A percentile compares a stretch with the other conserved stretches of the same genome.
Conservation (phyloP, 1,140 invertebrate genomes). For the Cyclargus thomasi region DNA sequence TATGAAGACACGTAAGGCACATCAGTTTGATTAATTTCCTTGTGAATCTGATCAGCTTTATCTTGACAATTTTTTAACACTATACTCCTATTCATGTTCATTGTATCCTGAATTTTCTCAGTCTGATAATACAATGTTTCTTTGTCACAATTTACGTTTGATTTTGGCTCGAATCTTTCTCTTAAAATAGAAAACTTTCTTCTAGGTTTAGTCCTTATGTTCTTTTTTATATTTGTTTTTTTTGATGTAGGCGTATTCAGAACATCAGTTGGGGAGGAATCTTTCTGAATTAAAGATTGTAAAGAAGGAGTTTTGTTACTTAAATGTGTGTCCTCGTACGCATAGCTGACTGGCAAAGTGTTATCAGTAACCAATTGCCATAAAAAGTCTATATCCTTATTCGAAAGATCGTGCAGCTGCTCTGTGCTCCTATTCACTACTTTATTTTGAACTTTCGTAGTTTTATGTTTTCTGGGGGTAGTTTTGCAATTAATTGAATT, state of each 20-base stretch:
- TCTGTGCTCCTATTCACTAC: slow-evolving; percentile 47
- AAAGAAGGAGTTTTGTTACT: slow-evolving; percentile 64
- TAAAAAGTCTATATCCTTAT: slow-evolving; percentile 71
- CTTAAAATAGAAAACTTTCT: slow-evolving; percentile 78
- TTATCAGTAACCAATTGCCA: slow-evolving; percentile 68
- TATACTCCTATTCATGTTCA: slow-evolving; percentile 50
- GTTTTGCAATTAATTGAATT: slow-evolving; percentile 38
- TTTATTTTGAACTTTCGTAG: slow-evolving; percentile 42
- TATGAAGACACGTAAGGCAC: slow-evolving; percentile 26
- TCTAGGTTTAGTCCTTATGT: slow-evolving; percentile 65
- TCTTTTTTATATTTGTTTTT: slow-evolving; percentile 60
- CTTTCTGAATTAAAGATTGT: slow-evolving; percentile 69
- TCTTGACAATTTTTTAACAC: slow-evolving; percentile 45
- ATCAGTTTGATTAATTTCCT: slow-evolving; percentile 37
- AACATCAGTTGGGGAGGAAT: slow-evolving; percentile 37
- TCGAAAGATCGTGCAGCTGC: slow-evolving; percentile 59
- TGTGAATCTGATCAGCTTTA: slow-evolving; percentile 33
- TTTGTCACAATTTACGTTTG: slow-evolving; percentile 65
- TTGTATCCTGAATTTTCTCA: slow-evolving; percentile 47
- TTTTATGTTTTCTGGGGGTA: slow-evolving; percentile 41
- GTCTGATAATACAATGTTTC: slow-evolving; percentile 61
- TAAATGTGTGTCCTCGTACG: slow-evolving; percentile 51
- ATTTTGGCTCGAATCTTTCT: slow-evolving; percentile 77
- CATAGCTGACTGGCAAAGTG: slow-evolving; percentile 42
- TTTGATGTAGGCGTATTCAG: slow-evolving; percentile 43